phyloP scores from a whole-genome alignment of 2,113 vertebrate genomes.

The Lonchura striata region DNA sequence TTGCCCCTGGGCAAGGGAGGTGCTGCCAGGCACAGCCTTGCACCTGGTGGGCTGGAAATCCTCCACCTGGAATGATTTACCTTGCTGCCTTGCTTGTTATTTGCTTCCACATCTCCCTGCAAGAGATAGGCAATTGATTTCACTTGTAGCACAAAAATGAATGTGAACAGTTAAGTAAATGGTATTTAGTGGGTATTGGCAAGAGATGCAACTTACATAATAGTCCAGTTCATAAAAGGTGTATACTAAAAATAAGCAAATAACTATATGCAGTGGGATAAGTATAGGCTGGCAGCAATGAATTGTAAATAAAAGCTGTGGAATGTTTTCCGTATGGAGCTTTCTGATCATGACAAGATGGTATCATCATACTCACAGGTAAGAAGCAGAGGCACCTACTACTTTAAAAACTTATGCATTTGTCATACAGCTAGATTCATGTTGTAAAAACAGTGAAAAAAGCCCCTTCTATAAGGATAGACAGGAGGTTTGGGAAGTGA shows the following conservation, averaged over 20 bases:
- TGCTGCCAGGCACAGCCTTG: not conserved
- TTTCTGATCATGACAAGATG: not conserved
- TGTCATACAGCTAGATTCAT: not conserved
- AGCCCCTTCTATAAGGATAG: not conserved
- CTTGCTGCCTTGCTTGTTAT: not conserved
- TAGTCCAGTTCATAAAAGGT: not conserved
- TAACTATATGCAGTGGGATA: not conserved
- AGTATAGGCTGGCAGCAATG: not conserved
- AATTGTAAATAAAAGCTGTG: not conserved
- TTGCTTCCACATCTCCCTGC: not conserved
- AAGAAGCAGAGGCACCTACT: not conserved
- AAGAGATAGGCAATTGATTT: not conserved
- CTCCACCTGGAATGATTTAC: not conserved
- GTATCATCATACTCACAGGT: not conserved
- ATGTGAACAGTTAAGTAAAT: not conserved
- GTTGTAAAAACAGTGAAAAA: slow-evolving; percentile 1
- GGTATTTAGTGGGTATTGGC: not conserved
- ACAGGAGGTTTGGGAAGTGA: not conserved
- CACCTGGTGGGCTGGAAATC: not conserved
- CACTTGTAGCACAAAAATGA: not conserved
- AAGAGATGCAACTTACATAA: not conserved
- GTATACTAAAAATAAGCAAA: not conserved
- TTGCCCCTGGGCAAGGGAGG: not conserved
- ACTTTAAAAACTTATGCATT: not conserved
- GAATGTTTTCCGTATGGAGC: not conserved